Conservation (phyloP, 2,888 invertebrate species). For the Callyntrura guangdongensis region DNA sequence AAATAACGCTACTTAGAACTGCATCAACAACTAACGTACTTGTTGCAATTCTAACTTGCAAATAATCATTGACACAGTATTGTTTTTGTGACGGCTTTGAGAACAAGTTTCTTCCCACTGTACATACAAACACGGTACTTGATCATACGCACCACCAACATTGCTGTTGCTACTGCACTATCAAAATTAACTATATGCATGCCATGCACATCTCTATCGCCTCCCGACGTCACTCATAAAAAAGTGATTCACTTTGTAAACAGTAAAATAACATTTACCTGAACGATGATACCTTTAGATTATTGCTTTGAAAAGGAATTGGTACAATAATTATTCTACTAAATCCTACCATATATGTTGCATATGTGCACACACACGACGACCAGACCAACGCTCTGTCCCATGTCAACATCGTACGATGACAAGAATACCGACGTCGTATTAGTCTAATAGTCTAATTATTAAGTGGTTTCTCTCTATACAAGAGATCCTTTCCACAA, state of each 20-base stretch:
- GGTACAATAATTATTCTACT: not conserved
- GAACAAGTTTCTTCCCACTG: constrained; percentile 78
- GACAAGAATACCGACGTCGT: not conserved
- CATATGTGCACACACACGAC: not conserved
- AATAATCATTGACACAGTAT: constrained; percentile 75
- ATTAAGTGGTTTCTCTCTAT: constrained; percentile 30
- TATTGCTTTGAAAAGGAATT: not conserved
- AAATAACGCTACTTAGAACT: not conserved
- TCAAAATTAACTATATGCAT: constrained; percentile 26
- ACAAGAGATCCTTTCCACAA: not conserved
- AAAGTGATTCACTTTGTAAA: constrained; percentile 27
- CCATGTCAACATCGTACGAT: constrained; percentile 32
- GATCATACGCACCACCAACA: not conserved
- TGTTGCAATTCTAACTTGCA: constrained; percentile 39
- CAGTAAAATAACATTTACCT: not conserved
- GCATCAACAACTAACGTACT: not conserved
- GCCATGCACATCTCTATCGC: constrained; percentile 47
- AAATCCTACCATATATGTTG: not conserved
- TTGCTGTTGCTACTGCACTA: not conserved
- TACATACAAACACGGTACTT: constrained; percentile 28
- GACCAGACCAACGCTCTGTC: not conserved
- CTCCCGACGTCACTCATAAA: constrained; percentile 43
- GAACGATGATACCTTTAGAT: not conserved
- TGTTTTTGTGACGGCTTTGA: constrained; percentile 77
- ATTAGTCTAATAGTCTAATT: constrained; percentile 43